Evolutionary conservation across 2,797 vertebrate species (phyloP), one percentile per base, ranked within the genome.

Genomic region (Geotrypetes seraphini): DNA sequence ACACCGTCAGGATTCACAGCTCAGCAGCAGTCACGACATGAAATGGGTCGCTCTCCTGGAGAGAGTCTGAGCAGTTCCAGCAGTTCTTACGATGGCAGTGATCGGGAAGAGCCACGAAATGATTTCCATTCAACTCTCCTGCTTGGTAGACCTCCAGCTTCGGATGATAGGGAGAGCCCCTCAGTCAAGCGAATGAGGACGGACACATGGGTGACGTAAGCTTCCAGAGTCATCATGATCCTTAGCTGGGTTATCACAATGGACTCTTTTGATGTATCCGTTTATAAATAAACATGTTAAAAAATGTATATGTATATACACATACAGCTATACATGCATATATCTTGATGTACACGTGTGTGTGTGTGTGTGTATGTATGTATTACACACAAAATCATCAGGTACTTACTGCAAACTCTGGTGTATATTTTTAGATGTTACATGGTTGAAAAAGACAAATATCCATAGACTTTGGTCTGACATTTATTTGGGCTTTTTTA

Each of bases 51-150:
- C 54, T 97, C 94, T 3, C 93, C 96, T 0, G 91, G 89, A 9
- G 93, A 98, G 86, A 97, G 95, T 70, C 88, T 98, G 63, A 98
- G 96, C 79, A 97, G 94, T 62, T 98, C 95, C 14, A 97, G 95
- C 80, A 97, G 94, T 75, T 97, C 94, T 4, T 98, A 99, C 1
- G 96, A 99, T 0, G 95, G 96, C 69, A 98, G 95, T 12, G 96
- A 97, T 33, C 90, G 95, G 0, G 96, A 99, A 52, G 96, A 99
- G 32, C 91, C 90, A 2, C 72, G 96, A 31, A 75, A 71, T 2
- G 93, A 97, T 56, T 98, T 97, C 81, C 93, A 96, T 60, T 91
- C 93, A 2, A 87, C 92, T 0, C 66, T 90, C 1, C 88, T 88
- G 47, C 79, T 96, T 57, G 89, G 85, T 13, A 82, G 95, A 41